Evolutionary conservation across 53 echinoderm and acorn worm species (phyloP).

Genomic region (Crossaster papposus): DNA sequence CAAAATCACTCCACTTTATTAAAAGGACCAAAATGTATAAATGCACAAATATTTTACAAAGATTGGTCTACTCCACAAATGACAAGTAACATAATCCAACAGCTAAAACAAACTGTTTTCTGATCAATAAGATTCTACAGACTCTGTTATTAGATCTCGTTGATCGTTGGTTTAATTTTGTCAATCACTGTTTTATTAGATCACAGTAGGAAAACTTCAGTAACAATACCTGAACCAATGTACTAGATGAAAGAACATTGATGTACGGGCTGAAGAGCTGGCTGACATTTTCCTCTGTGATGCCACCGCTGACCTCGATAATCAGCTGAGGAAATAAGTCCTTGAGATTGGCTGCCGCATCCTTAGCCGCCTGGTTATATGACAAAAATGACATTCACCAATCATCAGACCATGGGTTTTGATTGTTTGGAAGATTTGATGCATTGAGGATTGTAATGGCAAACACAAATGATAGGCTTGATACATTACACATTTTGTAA

Average conservation of each 20-base stretch:
- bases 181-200: neutral
- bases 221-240: constrained; percentile 73
- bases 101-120: no score
- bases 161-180: neutral
- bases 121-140: no score
- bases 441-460: no score
- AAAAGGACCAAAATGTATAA: neutral
- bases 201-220: no score
- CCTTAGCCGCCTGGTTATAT: constrained; percentile 70
- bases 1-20: no score
- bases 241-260: constrained; percentile 88
- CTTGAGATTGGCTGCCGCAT: constrained; percentile 82
- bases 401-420: neutral
- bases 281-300: constrained; percentile 74
- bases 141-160: no score
- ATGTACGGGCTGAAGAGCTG: constrained; percentile 73
- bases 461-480: no score
- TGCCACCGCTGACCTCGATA: constrained; percentile 90
- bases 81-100: no score
- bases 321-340: constrained; percentile 77
- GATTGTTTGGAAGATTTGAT: no score
- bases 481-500: no score
- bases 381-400: neutral
- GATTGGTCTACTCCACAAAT: no score
- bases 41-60: no score